Conservation (phyloP, 1,140 invertebrate genomes). For the Nephotettix cincticeps region DNA sequence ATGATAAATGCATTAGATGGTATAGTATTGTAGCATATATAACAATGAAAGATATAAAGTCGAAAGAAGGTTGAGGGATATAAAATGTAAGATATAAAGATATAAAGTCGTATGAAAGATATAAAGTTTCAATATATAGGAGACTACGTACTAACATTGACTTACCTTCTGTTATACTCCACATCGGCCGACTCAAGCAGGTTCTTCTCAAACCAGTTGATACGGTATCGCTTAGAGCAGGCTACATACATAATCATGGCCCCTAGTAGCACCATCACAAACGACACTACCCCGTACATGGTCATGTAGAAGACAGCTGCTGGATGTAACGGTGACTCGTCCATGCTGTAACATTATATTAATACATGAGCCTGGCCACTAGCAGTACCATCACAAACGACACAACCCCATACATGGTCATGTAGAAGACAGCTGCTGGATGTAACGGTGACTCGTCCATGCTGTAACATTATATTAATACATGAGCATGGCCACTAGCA, state of each 20-base stretch:
- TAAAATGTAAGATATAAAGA: too few relatives aligned
- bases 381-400: slow-evolving; percentile 46
- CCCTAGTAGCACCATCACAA: slow-evolving; percentile 45
- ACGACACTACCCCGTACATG: slow-evolving; percentile 41
- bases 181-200: slow-evolving; percentile 49
- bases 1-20: too few relatives aligned
- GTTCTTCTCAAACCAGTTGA: slow-evolving; percentile 57
- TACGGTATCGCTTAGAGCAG: slow-evolving; percentile 51
- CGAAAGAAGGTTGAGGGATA: too few relatives aligned
- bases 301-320: slow-evolving; percentile 25
- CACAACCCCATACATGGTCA: slow-evolving; percentile 39
- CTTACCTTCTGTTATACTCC: slow-evolving; percentile 43
- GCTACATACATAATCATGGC: slow-evolving; percentile 48
- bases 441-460: neutral
- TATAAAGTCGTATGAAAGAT: too few relatives aligned
- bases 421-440: neutral
- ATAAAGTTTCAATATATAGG: too few relatives aligned
- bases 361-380: slow-evolving; percentile 44
- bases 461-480: slow-evolving; percentile 43
- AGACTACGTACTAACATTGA: too few relatives aligned
- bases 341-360: too few relatives aligned
- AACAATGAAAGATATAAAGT: too few relatives aligned
- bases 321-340: too few relatives aligned
- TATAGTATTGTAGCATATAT: too few relatives aligned
- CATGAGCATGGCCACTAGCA: slow-evolving; percentile 41